phyloP scores from a whole-genome alignment of 2,113 vertebrate genomes.

The Bolborhynchus lineola region DNA sequence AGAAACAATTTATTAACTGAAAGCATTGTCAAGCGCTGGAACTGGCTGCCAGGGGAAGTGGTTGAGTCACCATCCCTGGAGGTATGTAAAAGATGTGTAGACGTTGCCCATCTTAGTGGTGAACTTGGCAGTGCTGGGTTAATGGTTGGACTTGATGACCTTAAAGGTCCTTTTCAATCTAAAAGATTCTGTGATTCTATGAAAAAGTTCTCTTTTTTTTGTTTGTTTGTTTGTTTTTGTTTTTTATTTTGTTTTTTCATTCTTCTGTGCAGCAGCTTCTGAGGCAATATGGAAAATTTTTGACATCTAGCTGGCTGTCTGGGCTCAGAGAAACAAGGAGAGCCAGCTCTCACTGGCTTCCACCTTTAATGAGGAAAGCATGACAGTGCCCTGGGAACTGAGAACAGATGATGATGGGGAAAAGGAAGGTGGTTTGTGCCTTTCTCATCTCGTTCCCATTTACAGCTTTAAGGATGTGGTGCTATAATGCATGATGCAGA shows the following conservation, averaged over 20 bases:
- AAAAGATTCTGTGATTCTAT: background rate
- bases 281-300: background rate
- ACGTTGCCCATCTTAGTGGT: background rate
- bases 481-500: background rate
- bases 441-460: background rate
- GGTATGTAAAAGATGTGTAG: background rate
- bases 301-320: background rate
- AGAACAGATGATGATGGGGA: background rate
- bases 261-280: background rate
- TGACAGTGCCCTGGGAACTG: background rate
- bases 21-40: background rate
- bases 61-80: background rate
- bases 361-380: background rate
- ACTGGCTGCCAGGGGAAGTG: background rate
- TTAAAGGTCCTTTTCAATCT: background rate
- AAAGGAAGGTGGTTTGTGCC: background rate
- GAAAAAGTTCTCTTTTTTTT: background rate
- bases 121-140: background rate
- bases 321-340: background rate
- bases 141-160: background rate
- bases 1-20: background rate
- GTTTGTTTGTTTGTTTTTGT: background rate
- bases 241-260: background rate
- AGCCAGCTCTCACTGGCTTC: background rate
- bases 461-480: background rate